These are phyloP conservation scores for Podabrus alpinus DNA, from an alignment of 2,888 invertebrate genomes.

Conservation along the genomic window DNA sequence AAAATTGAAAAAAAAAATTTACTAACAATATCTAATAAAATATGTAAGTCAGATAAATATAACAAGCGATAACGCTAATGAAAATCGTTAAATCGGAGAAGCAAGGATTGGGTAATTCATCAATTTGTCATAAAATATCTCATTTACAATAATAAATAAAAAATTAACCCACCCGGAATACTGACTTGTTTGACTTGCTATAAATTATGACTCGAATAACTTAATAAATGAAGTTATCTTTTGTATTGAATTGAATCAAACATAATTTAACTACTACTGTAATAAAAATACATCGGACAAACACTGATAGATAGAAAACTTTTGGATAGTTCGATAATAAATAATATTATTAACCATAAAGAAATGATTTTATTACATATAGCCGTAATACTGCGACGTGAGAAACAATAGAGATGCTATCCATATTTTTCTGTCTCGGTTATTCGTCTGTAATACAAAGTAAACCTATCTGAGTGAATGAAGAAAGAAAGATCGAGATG, in stretches of 20 bases:
- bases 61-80: background rate
- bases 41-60: too few relatives aligned
- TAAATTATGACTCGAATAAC: background rate
- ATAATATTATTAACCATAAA: background rate
- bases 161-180: background rate
- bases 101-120: background rate
- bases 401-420: background rate
- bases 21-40: too few relatives aligned
- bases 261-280: background rate
- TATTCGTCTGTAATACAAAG: background rate
- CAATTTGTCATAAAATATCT: too few relatives aligned
- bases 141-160: background rate
- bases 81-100: background rate
- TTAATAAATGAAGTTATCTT: background rate
- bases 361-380: background rate
- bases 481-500: background rate
- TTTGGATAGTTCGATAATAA: background rate
- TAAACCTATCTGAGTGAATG: background rate
- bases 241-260: background rate
- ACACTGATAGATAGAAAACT: background rate
- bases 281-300: background rate
- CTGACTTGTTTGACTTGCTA: background rate
- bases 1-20: background rate
- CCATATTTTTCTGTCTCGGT: background rate
- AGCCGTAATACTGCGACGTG: background rate